Percentiles rank a stretch among this genome's conserved stretches.
Evolutionary conservation across 64 coral and sea anemone species (phyloP).

Genomic region (Anthopleura sola): DNA sequence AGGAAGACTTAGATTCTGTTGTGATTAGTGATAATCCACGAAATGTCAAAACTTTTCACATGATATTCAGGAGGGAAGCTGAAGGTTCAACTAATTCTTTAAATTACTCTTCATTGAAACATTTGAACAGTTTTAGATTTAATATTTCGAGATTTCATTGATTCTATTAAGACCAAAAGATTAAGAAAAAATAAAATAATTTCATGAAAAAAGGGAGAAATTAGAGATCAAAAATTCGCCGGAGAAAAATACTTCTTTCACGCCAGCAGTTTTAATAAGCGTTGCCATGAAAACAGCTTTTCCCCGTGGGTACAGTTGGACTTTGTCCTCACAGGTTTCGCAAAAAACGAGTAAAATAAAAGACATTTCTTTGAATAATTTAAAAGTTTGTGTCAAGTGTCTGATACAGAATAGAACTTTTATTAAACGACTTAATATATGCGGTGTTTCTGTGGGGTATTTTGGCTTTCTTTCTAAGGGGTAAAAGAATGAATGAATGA

Average conservation of each 20-base stretch:
- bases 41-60: slow-evolving; percentile 8
- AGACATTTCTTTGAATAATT: background rate
- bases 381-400: background rate
- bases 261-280: no score
- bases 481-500: background rate
- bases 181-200: no score
- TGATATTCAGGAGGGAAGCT: background rate
- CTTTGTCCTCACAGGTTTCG: background rate
- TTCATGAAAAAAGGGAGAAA: no score
- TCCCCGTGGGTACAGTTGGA: background rate
- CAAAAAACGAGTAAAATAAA: no score
- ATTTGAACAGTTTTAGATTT: no score
- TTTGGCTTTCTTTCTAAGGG: background rate
- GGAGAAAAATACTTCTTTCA: no score
- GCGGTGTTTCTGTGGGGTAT: background rate
- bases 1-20: background rate
- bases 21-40: background rate
- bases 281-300: background rate
- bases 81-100: background rate
- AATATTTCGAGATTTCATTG: no score
- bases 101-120: background rate
- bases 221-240: no score
- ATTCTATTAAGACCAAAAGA: no score
- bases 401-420: background rate
- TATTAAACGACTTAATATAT: background rate